Evolutionary conservation across 2,888 invertebrate genomes (phyloP), one percentile per base, ranked within the genome.

Genomic region (Rhagonycha lutea): DNA sequence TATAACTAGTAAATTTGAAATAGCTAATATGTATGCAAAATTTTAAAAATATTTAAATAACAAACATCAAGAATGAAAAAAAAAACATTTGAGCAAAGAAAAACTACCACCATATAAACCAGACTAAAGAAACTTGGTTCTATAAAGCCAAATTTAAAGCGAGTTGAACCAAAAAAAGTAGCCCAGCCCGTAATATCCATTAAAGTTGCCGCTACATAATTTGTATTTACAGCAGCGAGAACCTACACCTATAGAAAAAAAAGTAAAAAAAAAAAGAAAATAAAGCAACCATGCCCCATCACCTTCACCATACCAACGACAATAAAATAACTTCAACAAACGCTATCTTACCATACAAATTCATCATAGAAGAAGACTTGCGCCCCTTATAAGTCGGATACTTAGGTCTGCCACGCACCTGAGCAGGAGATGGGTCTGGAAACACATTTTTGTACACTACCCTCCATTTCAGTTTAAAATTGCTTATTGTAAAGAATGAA

Each of bases 331-430:
- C 60, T 32, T 70, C 62, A 73, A 74, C 70, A 74, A 72, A 71
- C 65, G 75, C 87, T 89, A 89, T 92, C 96, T 96, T 96, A 96
- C 96, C 96, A 93, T 95, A 95, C 92, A 96, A 92, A 93, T 96
- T 96, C 95, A 96, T 95, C 91, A 96, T 93, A 89, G 96, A 96
- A 93, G 95, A 96, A 91, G 96, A 96, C 92, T 96, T 96, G 93
- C 96, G 94, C 86, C 91, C 88, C 92, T 95, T 95, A 93, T 93
- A 93, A 91, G 93, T 92, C 89, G 93, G 91, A 92, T 93, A 94
- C 92, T 94, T 94, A 92, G 93, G 92, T 91, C 94, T 92, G 91
- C 93, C 93, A 90, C 94, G 93, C 89, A 93, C 91, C 90, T 94
- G 92, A 89, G 89, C 89, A 85, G 91, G 91, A 90, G 94, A 94